phyloP scores from a whole-genome alignment of 2,797 vertebrate species.

The Phalanger gymnotis region DNA sequence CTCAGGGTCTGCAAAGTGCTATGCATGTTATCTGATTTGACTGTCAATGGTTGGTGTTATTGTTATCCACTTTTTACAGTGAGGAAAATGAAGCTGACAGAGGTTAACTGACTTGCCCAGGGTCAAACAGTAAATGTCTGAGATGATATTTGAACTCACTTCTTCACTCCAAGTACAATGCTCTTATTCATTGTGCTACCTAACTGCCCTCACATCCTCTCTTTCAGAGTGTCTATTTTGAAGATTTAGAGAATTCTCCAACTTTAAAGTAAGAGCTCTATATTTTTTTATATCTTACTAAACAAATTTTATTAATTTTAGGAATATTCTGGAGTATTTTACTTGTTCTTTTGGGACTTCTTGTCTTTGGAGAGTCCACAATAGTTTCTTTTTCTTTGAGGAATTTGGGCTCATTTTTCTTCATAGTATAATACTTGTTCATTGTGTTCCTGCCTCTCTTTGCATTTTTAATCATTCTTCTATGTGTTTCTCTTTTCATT shows the following conservation, averaged over 20 bases:
- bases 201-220: neutral
- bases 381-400: neutral
- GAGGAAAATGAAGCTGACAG: too few species aligned
- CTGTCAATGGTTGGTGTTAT: too few species aligned
- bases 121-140: too few species aligned
- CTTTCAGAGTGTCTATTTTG: neutral
- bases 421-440: neutral
- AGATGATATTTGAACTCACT: neutral
- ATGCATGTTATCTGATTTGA: too few species aligned
- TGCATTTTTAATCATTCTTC: neutral
- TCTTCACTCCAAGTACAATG: neutral
- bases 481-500: neutral
- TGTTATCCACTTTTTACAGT: too few species aligned
- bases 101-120: too few species aligned
- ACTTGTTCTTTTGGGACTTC: neutral
- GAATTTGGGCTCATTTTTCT: neutral
- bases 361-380: neutral
- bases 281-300: neutral
- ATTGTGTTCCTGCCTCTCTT: neutral
- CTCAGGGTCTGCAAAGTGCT: too few species aligned
- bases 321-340: neutral
- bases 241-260: neutral
- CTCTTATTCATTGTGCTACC: too few species aligned
- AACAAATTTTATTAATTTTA: neutral
- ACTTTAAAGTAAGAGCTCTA: neutral